Percentiles rank a stretch among this genome's conserved stretches.
phyloP scores from a whole-genome alignment of 2,113 vertebrate genomes.

The Gymnarchus niloticus region DNA sequence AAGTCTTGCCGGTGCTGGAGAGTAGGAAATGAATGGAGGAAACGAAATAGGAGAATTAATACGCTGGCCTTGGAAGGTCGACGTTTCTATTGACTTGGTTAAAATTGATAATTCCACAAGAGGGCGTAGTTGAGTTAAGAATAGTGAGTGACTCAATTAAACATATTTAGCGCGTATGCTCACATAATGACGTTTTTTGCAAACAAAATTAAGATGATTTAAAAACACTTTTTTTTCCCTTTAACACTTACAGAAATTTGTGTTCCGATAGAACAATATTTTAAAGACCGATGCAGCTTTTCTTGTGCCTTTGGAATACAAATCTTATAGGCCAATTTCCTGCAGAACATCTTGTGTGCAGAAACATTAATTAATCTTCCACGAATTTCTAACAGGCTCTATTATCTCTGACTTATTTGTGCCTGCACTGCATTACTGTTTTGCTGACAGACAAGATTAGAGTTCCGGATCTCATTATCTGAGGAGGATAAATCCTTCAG shows the following conservation, averaged over 20 bases:
- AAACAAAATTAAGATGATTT: background rate
- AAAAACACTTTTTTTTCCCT: background rate
- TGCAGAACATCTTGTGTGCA: background rate
- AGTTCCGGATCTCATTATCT: background rate
- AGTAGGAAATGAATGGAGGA: too few species aligned
- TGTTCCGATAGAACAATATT: background rate
- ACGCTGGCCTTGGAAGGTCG: too few species aligned
- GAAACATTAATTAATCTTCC: background rate
- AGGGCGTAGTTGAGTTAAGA: background rate
- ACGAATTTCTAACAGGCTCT: background rate
- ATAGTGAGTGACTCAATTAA: background rate
- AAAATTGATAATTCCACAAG: background rate
- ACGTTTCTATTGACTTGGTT: too few species aligned
- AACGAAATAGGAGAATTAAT: too few species aligned
- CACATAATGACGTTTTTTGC: background rate
- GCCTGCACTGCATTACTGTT: background rate
- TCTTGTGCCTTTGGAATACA: background rate
- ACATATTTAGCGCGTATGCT: background rate
- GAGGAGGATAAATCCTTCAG: background rate
- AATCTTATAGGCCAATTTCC: too few species aligned
- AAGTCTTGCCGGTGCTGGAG: too few species aligned
- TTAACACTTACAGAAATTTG: background rate
- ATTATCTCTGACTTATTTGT: background rate
- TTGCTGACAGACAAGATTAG: background rate
- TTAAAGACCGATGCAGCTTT: background rate